phyloP scores from a whole-genome alignment of 2,113 vertebrate species.

The Istiophorus platypterus region DNA sequence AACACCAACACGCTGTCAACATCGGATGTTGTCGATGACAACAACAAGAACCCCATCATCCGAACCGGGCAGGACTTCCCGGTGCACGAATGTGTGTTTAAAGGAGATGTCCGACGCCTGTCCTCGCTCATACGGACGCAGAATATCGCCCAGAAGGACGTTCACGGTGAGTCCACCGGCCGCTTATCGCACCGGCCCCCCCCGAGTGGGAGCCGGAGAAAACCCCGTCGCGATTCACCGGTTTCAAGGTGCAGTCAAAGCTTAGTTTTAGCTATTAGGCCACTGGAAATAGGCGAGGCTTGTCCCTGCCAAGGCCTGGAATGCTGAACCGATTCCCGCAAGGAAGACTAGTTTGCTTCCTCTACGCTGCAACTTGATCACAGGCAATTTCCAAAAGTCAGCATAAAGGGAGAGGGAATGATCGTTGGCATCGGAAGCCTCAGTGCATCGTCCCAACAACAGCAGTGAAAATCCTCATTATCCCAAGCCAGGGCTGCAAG shows the following conservation, averaged over 20 bases:
- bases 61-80: constrained; percentile 87
- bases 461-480: neutral
- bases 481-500: neutral
- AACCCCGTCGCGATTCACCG: neutral
- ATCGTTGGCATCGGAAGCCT: neutral
- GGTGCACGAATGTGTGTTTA: constrained; percentile 97
- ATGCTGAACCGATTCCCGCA: neutral
- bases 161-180: constrained; percentile 88
- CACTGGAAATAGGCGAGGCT: constrained; percentile 45
- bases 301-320: constrained; percentile 36
- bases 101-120: constrained; percentile 93
- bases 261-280: constrained; percentile 40
- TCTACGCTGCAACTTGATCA: neutral
- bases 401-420: neutral
- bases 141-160: constrained; percentile 96
- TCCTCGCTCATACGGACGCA: constrained; percentile 97
- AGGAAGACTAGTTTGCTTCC: neutral
- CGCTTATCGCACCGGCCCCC: neutral
- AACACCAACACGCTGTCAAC: constrained; percentile 77
- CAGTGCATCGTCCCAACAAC: neutral
- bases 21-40: constrained; percentile 81
- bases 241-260: constrained; percentile 36
- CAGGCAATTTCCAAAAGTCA: neutral
- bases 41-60: constrained; percentile 84
- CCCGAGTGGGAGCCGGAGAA: neutral